phyloP scores from a whole-genome alignment of 1,140 invertebrate species.

The Coenobita brevimanus region DNA sequence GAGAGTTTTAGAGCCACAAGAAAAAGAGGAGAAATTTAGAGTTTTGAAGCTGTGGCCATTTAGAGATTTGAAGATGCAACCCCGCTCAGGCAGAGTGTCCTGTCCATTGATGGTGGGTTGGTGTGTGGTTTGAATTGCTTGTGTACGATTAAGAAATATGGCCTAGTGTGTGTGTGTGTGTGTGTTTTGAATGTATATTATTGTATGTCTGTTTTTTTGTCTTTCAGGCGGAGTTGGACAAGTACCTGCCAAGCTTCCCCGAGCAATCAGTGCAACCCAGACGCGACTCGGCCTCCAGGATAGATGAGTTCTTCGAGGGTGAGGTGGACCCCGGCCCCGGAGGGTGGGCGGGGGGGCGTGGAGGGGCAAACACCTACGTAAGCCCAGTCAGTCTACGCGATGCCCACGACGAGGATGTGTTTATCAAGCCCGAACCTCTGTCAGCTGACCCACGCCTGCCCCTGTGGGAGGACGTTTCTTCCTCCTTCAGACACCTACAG shows the following conservation, averaged over 20 bases:
- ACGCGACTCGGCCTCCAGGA: conserved; percentile 78
- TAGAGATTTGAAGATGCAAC: too few species aligned
- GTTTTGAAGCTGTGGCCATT: too few species aligned
- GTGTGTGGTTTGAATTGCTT: too few species aligned
- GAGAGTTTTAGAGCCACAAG: too few species aligned
- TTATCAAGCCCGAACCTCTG: conserved; percentile 56
- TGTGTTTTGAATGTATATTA: too few species aligned
- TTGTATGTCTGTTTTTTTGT: neutral
- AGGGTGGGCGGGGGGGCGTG: conserved; percentile 14
- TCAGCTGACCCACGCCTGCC: conserved; percentile 72
- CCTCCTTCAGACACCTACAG: conserved; percentile 89
- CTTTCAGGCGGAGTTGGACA: conserved; percentile 51
- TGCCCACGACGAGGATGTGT: conserved; percentile 47
- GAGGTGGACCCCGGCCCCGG: neutral
- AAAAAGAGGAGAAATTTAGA: too few species aligned
- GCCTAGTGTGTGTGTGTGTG: too few species aligned
- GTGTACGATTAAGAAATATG: too few species aligned
- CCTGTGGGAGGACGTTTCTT: conserved; percentile 91
- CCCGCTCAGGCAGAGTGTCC: too few species aligned
- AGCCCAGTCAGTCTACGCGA: conserved; percentile 32
- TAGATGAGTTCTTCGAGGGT: conserved; percentile 82
- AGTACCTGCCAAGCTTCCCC: conserved; percentile 38
- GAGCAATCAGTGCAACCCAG: conserved; percentile 73
- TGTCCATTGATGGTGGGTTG: too few species aligned
- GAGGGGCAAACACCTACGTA: conserved; percentile 36